Percentiles rank a stretch among this genome's conserved stretches.
Conservation (phyloP, 2,888 invertebrate genomes). For the Carcina quercana region DNA sequence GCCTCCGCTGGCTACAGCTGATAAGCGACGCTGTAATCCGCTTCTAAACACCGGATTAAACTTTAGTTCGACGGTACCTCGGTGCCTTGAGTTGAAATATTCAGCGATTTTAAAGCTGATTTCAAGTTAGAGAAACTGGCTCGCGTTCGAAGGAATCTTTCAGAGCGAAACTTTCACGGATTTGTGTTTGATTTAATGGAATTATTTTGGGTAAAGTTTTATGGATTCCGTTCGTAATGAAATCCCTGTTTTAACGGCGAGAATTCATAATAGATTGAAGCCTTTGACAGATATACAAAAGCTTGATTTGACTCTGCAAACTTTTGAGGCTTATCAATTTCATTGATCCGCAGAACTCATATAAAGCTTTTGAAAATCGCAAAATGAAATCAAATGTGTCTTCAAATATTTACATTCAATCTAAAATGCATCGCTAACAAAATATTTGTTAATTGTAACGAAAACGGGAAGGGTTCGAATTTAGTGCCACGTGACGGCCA, state of each 20-base stretch:
- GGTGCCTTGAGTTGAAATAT: conserved; percentile 35
- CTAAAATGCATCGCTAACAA: conserved; percentile 5
- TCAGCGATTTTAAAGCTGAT: conserved; percentile 51
- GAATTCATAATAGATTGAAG: too few species aligned
- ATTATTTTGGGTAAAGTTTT: conserved; percentile 7
- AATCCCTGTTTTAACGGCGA: too few species aligned
- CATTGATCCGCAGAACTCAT: too few species aligned
- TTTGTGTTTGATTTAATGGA: conserved; percentile 17
- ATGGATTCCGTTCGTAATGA: neutral
- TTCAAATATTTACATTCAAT: neutral
- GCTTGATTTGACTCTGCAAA: too few species aligned
- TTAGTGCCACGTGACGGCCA: conserved; percentile 15
- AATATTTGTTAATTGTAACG: conserved; percentile 8
- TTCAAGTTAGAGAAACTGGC: conserved; percentile 52
- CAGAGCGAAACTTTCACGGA: conserved; percentile 25
- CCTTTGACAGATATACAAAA: too few species aligned
- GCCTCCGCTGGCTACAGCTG: conserved; percentile 35
- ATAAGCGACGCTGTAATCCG: conserved; percentile 50
- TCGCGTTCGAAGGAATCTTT: conserved; percentile 43
- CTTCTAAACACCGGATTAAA: conserved; percentile 56
- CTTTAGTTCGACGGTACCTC: conserved; percentile 28
- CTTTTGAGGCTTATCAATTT: too few species aligned
- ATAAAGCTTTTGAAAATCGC: too few species aligned
- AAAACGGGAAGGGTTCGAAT: neutral
- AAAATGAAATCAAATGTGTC: too few species aligned